Conservation (phyloP, 2,113 vertebrate genomes). For the Gavialis gangeticus region DNA sequence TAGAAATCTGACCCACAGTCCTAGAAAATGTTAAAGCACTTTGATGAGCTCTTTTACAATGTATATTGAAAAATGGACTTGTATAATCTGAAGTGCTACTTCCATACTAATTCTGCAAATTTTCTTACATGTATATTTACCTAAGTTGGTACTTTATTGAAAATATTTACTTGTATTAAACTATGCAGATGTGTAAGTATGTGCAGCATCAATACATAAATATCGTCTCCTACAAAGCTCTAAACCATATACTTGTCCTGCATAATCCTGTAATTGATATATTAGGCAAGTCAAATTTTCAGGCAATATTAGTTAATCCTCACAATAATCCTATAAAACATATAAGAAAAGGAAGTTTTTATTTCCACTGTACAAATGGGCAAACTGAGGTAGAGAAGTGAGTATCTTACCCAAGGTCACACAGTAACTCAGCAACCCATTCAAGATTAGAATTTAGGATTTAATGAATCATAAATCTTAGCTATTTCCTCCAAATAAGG, state of each 20-base stretch:
- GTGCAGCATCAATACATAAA: not conserved
- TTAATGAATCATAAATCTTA: not conserved
- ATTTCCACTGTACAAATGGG: not conserved
- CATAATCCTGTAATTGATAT: not conserved
- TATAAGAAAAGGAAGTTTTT: not conserved
- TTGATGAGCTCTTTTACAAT: not conserved
- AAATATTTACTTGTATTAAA: not conserved
- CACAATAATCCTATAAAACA: not conserved
- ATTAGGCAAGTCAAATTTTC: not conserved
- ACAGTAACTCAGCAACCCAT: no score
- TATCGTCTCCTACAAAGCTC: not conserved
- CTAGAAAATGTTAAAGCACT: not conserved
- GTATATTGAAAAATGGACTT: no score
- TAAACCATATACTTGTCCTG: not conserved
- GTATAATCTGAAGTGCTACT: not conserved
- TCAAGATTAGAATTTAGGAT: not conserved
- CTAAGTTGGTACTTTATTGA: not conserved
- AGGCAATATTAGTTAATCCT: not conserved
- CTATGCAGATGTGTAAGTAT: rapidly evolving
- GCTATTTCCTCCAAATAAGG: not conserved
- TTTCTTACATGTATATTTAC: not conserved
- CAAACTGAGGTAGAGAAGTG: not conserved
- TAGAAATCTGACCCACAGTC: no score
- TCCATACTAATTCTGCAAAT: not conserved
- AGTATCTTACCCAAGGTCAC: no score